Conservation (phyloP, 2,113 vertebrate genomes). For the Brevimyrus niger region DNA sequence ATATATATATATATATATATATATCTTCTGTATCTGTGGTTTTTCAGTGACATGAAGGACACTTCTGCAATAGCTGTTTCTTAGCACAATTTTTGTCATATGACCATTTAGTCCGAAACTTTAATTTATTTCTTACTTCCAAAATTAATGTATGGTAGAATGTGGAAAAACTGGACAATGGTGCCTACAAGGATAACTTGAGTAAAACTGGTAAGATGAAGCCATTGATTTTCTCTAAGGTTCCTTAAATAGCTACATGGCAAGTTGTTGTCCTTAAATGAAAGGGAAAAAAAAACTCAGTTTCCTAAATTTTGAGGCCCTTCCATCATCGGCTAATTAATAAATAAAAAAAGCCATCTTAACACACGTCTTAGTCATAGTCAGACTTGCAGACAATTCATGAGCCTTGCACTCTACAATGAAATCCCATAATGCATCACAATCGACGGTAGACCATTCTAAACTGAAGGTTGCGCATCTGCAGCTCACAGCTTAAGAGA, state of each 20-base stretch:
- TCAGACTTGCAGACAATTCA: not conserved
- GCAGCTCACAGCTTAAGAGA: not conserved
- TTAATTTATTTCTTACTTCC: not conserved
- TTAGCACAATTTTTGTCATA: not conserved
- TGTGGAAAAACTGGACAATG: not conserved
- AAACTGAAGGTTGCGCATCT: not conserved
- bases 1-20: too few species aligned
- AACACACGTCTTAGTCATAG: not conserved
- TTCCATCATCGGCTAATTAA: not conserved
- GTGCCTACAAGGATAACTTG: not conserved
- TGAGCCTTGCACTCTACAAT: not conserved
- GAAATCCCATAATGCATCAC: not conserved
- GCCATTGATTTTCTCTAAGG: not conserved
- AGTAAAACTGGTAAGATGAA: not conserved
- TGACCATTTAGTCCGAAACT: not conserved
- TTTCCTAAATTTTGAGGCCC: not conserved
- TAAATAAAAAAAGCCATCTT: not conserved
- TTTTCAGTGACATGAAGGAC: not conserved
- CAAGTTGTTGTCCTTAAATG: not conserved
- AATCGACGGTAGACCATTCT: not conserved
- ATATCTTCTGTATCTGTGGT: not conserved
- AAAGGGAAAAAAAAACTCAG: not conserved
- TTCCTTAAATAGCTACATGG: not conserved
- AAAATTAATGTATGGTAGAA: not conserved
- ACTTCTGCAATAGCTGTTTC: not conserved